Base-by-base conservation (phyloP, 2,797 vertebrate species). In the Arctocebus calabarensis region DNA sequence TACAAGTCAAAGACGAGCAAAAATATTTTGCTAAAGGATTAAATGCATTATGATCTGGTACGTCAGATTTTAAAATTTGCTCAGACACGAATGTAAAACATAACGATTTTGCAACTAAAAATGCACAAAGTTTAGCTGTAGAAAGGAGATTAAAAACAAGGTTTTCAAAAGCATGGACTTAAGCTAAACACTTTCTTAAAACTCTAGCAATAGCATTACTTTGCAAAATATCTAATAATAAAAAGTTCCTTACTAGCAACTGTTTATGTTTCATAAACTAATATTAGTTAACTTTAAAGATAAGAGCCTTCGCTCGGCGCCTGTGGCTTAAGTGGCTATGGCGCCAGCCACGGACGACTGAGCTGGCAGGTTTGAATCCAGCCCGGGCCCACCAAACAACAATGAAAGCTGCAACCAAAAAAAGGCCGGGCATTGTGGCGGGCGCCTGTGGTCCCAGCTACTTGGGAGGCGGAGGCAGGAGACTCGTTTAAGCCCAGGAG, bases 21-120 rank as follows among this genome's bases (percentile, higher is more conserved):
- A 96, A 97, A 97, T 79, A 97, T 96, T 96, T 97, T 97, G 96
- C 97, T 98, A 97, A 98, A 98, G 95, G 96, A 98, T 98, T 97
- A 97, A 97, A 85, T 91, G 84, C 85, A 98, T 93, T 96, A 95
- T 16, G 25, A 98, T 97, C 96, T 91, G 64, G 90, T 11, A 0
- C 97, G 90, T 97, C 97, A 96, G 94, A 97, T 96, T 95, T 96
- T 97, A 98, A 98, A 98, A 97, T 88, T 94, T 94, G 92, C 94
- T 96, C 89, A 97, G 93, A 97, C 90, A 98, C 61, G 96, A 95
- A 96, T 92, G 84, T 95, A 94, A 97, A 98, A 92, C 97, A 92
- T 95, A 98, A 97, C 97, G 37, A 94, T 84, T 57, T 66, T 68
- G 97, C 43, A 92, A 97, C 62, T 91, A 93, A 96, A 97, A 97